Percentiles rank a stretch among this genome's conserved stretches.
Evolutionary conservation across 2,797 vertebrate genomes (phyloP).

Genomic region (Cheirogaleus major): DNA sequence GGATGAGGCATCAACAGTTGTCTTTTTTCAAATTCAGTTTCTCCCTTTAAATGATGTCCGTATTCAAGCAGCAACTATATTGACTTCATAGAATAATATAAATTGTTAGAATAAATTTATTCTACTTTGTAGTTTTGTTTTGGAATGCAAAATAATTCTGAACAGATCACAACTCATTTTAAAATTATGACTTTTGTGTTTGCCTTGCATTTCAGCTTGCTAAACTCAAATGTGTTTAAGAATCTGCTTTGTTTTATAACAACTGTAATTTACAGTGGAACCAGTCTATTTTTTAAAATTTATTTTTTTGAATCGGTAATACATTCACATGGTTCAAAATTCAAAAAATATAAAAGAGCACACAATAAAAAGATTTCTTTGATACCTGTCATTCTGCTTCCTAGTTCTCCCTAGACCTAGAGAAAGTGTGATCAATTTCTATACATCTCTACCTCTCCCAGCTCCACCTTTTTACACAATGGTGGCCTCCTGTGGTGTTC

Average conservation of each 20-base stretch:
- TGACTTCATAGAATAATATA: neutral
- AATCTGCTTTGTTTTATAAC: neutral
- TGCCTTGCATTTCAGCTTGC: neutral
- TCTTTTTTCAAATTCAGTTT: constrained; percentile 7
- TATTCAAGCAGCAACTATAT: neutral
- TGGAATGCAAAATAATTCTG: neutral
- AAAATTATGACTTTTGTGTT: neutral
- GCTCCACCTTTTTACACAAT: neutral
- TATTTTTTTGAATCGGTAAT: neutral
- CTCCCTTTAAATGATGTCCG: neutral
- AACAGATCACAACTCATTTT: neutral
- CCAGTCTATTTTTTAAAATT: neutral
- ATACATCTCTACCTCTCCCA: neutral
- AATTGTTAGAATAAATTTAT: neutral
- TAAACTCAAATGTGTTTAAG: neutral
- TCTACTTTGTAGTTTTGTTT: neutral
- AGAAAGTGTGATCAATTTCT: neutral
- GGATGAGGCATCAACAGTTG: neutral
- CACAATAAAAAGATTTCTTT: neutral
- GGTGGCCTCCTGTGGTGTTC: neutral
- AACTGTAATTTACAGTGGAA: neutral
- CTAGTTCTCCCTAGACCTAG: neutral
- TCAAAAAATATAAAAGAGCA: neutral
- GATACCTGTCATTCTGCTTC: neutral
- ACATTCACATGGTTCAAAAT: neutral